Conservation (phyloP, 64 coral and sea anemone species). For the Actinia equina region DNA sequence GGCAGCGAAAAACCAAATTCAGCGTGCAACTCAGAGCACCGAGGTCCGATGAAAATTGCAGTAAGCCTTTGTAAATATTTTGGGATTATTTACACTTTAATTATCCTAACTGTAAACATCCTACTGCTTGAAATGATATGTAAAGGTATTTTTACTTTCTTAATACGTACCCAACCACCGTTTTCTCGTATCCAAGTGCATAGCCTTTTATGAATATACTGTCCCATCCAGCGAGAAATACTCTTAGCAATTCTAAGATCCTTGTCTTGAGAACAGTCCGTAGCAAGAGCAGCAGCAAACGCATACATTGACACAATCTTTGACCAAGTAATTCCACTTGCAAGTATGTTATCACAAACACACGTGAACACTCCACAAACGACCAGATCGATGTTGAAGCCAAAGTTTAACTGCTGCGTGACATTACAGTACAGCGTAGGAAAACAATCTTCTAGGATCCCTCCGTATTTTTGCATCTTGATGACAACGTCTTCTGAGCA, state of each 20-base stretch:
- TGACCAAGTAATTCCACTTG: slow-evolving; percentile 64
- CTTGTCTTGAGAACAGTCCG: slow-evolving; percentile 62
- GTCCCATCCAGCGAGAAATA: slow-evolving; percentile 75
- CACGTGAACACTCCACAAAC: slow-evolving; percentile 81
- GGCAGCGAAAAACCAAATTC: too few species aligned
- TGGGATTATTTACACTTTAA: too few species aligned
- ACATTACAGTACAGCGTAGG: slow-evolving; percentile 67
- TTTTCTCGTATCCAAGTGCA: slow-evolving; percentile 68
- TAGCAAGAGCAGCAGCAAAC: slow-evolving; percentile 67
- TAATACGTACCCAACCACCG: slow-evolving; percentile 82
- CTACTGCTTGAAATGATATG: too few species aligned
- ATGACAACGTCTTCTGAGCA: slow-evolving; percentile 68
- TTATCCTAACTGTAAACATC: too few species aligned
- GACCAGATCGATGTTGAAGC: slow-evolving; percentile 60
- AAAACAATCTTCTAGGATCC: slow-evolving; percentile 47
- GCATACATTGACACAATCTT: slow-evolving; percentile 78
- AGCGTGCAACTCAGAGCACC: too few species aligned
- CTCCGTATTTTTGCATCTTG: slow-evolving; percentile 56
- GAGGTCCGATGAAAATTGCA: too few species aligned
- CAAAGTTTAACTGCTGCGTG: slow-evolving; percentile 65
- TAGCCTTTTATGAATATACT: slow-evolving; percentile 47
- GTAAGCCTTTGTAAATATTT: too few species aligned
- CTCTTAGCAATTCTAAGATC: slow-evolving; percentile 45
- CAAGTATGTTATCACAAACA: slow-evolving; percentile 75
- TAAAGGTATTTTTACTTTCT: too few species aligned